A percentile compares a stretch with the other conserved stretches of the same genome.
phyloP scores from a whole-genome alignment of 53 echinoderm and acorn worm genomes.

The Stichopus horrens region DNA sequence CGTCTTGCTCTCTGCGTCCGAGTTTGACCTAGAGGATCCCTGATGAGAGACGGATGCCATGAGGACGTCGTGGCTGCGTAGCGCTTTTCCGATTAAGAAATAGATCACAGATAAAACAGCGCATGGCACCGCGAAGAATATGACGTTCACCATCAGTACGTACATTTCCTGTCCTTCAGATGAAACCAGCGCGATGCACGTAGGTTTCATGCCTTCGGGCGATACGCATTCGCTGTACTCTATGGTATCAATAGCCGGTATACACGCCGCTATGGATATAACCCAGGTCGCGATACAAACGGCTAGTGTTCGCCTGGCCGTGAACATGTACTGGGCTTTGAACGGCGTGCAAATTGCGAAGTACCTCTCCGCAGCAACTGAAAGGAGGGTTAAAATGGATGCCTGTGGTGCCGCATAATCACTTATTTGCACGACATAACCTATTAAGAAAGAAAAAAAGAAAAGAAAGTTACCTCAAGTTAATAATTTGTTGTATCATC shows the following conservation, averaged over 20 bases:
- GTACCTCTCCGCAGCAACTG: constrained; percentile 81
- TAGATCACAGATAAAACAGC: constrained; percentile 65
- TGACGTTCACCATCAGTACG: constrained; percentile 52
- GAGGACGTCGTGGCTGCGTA: constrained; percentile 70
- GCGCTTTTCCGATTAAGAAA: constrained; percentile 68
- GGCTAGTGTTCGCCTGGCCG: constrained; percentile 64
- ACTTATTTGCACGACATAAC: constrained; percentile 66
- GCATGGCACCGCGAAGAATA: constrained; percentile 73
- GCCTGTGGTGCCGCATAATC: constrained; percentile 74
- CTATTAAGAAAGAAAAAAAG: constrained; percentile 50
- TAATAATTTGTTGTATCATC: too few relatives aligned
- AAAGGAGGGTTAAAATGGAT: constrained; percentile 75
- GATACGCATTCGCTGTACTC: constrained; percentile 40
- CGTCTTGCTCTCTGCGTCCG: neutral
- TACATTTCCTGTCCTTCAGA: constrained; percentile 47
- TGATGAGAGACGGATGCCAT: constrained; percentile 61
- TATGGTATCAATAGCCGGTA: constrained; percentile 56
- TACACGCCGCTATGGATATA: constrained; percentile 61
- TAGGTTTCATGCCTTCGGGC: constrained; percentile 9
- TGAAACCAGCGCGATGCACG: constrained; percentile 45
- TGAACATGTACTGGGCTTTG: constrained; percentile 82
- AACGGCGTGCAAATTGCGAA: constrained; percentile 89
- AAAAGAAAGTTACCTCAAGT: neutral
- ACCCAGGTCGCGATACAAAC: constrained; percentile 75
- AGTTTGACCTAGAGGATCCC: constrained; percentile 3